Base-by-base conservation (phyloP, 2,888 invertebrate species). In the Siphonodentalium dalli region DNA sequence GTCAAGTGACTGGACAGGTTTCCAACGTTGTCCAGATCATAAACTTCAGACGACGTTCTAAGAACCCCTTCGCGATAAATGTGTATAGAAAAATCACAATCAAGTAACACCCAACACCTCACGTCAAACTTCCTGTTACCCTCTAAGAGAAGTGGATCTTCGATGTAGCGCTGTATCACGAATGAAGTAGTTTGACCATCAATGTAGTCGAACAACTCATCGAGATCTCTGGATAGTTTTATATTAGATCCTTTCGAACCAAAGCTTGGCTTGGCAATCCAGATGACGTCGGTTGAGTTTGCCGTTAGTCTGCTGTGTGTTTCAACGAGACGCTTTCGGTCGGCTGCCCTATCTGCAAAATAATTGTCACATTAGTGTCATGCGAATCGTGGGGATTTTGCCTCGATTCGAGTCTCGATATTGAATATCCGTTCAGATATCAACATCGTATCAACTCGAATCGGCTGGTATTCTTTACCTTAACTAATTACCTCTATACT, bases 101-200 rank as follows among this genome's bases (percentile, higher is more conserved):
- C 72, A n/a, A 74, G 47, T 24, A 74, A 53, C 0, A 71, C 71
- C 74, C 74, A 74, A 42, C 68, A 68, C 43, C 74, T 67, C 28
- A 73, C 70, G 44, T 73, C 72, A 69, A 73, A 73, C 52, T 73
- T 73, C 15, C 72, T 65, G 20, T 52, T 55, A 13, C 66, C 67
- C n/a, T 57, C 46, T 6, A 73, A 51, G 1, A 73, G 56, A 21
- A 70, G 63, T 21, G 72, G 72, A 23, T 59, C 62, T 20, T 64
- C 44, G 35, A 73, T 66, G 48, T 73, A 73, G 50, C 58, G 61
- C 57, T 73, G 72, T 33, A 71, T 62, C 4, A 73, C 63, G 58
- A 65, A 69, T 2, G 70, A 64, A 28, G 54, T 63, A 9, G 56
- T 54, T 48, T 68, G 65, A 5, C 31, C 40, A 51, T 70, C 69